Evolutionary conservation across 2,797 vertebrate species (phyloP).

Genomic region (Xiphorhynchus erythropygius): DNA sequence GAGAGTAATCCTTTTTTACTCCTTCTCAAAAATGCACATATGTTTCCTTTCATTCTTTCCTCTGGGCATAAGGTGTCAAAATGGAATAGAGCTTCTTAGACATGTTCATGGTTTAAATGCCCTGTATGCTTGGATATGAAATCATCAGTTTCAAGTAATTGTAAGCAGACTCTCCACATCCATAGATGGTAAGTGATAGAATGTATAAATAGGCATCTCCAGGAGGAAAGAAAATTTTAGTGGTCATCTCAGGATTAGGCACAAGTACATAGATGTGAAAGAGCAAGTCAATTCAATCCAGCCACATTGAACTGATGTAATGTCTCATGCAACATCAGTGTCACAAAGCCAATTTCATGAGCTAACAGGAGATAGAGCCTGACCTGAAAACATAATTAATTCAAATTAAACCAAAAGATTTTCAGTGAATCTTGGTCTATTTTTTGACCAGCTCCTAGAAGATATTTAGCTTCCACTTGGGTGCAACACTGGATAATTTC

Average conservation of each 20-base stretch:
- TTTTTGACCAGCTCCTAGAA: neutral
- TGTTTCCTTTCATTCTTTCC: constrained; percentile 17
- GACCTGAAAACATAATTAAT: neutral
- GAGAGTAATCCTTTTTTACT: constrained; percentile 3
- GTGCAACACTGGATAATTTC: neutral
- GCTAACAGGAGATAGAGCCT: neutral
- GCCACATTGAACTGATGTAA: neutral
- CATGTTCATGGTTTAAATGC: neutral
- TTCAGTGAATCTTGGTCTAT: neutral
- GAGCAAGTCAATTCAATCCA: neutral
- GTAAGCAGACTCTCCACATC: neutral
- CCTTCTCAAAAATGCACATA: neutral
- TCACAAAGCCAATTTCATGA: constrained; percentile 8
- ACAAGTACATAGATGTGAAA: neutral
- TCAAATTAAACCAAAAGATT: neutral
- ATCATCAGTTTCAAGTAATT: neutral
- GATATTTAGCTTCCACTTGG: neutral
- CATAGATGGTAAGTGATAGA: neutral
- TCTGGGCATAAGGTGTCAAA: neutral
- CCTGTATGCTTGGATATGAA: neutral
- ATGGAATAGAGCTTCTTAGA: neutral
- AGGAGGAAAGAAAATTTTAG: neutral
- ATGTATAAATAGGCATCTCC: neutral
- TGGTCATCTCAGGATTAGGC: neutral
- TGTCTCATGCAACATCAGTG: neutral